These are phyloP conservation scores for Fragum whitleyi DNA, from an alignment of 2,888 invertebrate species.

Conservation along the genomic window DNA sequence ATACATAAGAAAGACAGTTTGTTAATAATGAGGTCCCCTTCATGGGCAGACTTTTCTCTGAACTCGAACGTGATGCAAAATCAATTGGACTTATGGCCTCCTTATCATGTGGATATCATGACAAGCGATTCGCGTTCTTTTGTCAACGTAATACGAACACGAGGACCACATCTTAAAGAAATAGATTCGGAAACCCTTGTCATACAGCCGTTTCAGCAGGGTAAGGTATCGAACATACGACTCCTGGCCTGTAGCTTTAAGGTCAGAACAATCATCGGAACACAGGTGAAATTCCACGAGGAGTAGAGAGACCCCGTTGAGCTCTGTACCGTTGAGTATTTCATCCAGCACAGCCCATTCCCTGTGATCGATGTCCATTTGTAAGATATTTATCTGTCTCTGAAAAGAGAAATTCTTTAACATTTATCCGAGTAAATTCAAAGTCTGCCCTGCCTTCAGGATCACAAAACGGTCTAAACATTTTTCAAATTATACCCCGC, in stretches of 20 bases:
- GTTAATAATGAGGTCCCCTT: too few species aligned
- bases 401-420: background rate
- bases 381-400: background rate
- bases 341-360: background rate
- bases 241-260: background rate
- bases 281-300: slow-evolving; percentile 5
- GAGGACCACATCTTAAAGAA: slow-evolving; percentile 4
- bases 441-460: too few species aligned
- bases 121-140: background rate
- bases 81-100: background rate
- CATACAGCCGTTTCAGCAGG: background rate
- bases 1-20: too few species aligned
- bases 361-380: background rate
- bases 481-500: too few species aligned
- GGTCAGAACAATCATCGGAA: background rate
- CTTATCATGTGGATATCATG: slow-evolving; percentile 6
- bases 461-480: too few species aligned
- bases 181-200: slow-evolving; percentile 8
- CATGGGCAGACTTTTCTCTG: too few species aligned
- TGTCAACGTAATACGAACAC: background rate
- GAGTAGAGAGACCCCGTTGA: background rate
- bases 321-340: background rate
- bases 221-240: slow-evolving; percentile 1
- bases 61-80: too few species aligned
- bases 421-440: too few species aligned